Evolutionary conservation across 2,888 invertebrate genomes (phyloP), one percentile per base, ranked within the genome.

Genomic region (Linnaemya vulpina): DNA sequence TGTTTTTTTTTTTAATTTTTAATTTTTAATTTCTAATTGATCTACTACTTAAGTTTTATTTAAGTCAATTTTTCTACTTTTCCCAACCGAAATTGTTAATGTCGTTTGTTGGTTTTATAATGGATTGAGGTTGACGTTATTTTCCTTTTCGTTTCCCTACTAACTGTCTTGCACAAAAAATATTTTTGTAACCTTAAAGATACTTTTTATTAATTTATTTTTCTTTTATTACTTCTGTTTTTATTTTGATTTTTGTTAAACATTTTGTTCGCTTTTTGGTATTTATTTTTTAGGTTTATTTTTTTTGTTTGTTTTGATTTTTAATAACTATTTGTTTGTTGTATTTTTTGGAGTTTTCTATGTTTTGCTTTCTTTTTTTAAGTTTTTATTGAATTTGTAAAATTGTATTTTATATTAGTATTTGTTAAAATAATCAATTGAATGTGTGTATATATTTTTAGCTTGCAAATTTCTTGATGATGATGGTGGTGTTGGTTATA

Each of bases 231-330:
- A 25, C 63, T 49, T 22, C 70, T 40, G 25, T 35, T 43, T 22
- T 53, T 17, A 55, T 71, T 86, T 86, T 86, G 87, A 84, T 87
- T 83, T 78, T 51, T 75, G 73, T 83, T 81, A 80, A 80, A 51
- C 53, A 51, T 75, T 85, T 83, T 86, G 71, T 80, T 78, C 5
- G 25, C 25, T 35, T 67, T 67, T 63, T 38, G 22, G 58, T 49
- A 43, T 46, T 49, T 51, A 43, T 30, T 43, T 51, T 17, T 76
- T 60, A 65, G 43, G 75, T 79, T 63, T 55, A 53, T 30, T 5
- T 60, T n/a, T 70, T 79, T 79, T 75, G 38, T 62, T 71, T 79
- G 13, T 70, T 79, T 79, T 75, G 46, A 71, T 71, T 79, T 65
- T 49, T 58, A 74, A 73, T 65, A 76, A 67, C 38, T 60, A 76